A percentile compares a stretch with the other conserved stretches of the same genome.
Conservation (phyloP, 1,140 invertebrate species). For the Ceratina japonica region DNA sequence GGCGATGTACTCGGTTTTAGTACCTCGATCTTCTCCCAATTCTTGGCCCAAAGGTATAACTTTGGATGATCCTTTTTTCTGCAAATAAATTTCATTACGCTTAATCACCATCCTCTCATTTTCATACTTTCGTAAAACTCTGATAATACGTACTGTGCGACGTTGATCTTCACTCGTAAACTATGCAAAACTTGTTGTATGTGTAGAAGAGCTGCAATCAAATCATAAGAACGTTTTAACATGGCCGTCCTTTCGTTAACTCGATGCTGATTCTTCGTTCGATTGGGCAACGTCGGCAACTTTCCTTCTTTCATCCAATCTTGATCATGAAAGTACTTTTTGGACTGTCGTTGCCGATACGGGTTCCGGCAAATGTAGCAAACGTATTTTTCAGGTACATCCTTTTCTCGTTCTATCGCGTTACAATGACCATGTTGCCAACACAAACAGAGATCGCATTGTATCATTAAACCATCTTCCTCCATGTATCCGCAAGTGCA, state of each 20-base stretch:
- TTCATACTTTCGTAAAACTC: background rate
- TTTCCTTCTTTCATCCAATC: slow-evolving; percentile 92
- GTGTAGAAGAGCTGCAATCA: slow-evolving; percentile 85
- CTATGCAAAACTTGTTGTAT: slow-evolving; percentile 86
- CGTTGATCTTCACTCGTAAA: slow-evolving; percentile 87
- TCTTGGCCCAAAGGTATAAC: slow-evolving; percentile 91
- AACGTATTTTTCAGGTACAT: slow-evolving; percentile 94
- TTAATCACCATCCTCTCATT: background rate
- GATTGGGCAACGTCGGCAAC: slow-evolving; percentile 81
- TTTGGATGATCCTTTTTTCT: slow-evolving; percentile 90
- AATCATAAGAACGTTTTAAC: slow-evolving; percentile 85
- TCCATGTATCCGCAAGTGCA: slow-evolving; percentile 90
- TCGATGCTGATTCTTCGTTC: slow-evolving; percentile 73
- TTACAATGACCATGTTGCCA: slow-evolving; percentile 97
- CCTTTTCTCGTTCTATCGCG: slow-evolving; percentile 87
- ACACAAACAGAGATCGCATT: slow-evolving; percentile 95
- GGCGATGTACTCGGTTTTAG: slow-evolving; percentile 68
- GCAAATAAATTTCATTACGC: slow-evolving; percentile 49
- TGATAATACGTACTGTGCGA: slow-evolving; percentile 83
- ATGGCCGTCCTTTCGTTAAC: slow-evolving; percentile 77
- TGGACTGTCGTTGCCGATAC: slow-evolving; percentile 84
- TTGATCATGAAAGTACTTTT: slow-evolving; percentile 90
- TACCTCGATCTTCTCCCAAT: slow-evolving; percentile 84
- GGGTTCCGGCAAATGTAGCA: slow-evolving; percentile 93
- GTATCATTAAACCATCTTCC: slow-evolving; percentile 96